Evolutionary conservation across 2,797 vertebrate species (phyloP).

Genomic region (Xenopus petersii): DNA sequence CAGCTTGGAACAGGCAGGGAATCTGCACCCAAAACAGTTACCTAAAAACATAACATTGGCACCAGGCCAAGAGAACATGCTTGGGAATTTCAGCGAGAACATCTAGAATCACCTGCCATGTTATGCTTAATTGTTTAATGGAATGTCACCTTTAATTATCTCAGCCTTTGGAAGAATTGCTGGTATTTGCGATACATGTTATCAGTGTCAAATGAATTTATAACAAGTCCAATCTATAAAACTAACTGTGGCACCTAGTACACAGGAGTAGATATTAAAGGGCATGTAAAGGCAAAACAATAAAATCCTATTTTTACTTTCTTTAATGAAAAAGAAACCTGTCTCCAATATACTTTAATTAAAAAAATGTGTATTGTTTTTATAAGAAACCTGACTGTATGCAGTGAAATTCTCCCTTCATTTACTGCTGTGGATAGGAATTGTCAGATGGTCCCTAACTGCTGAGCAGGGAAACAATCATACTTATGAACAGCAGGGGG

Average conservation of each 20-base stretch:
- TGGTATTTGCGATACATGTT: conserved; percentile 45
- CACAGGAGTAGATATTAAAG: background rate
- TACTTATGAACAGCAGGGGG: too few relatives aligned
- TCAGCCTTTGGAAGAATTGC: conserved; percentile 29
- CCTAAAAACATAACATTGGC: background rate
- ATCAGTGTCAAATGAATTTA: conserved; percentile 33
- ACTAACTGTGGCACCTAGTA: conserved; percentile 9
- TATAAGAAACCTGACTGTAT: too few relatives aligned
- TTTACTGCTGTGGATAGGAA: too few relatives aligned
- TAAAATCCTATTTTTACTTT: too few relatives aligned
- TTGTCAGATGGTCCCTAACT: too few relatives aligned
- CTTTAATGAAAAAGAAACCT: too few relatives aligned
- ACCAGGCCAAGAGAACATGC: background rate
- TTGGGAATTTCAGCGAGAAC: background rate
- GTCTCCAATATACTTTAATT: too few relatives aligned
- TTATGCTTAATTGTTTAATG: conserved; percentile 42
- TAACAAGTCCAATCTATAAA: conserved; percentile 26
- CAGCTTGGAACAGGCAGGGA: background rate
- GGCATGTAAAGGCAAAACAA: too few relatives aligned
- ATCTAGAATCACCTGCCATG: conserved; percentile 34
- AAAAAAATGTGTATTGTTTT: too few relatives aligned
- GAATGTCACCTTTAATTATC: conserved; percentile 52
- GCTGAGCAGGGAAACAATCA: too few relatives aligned
- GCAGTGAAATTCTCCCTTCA: too few relatives aligned
- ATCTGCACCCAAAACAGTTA: background rate